These are phyloP conservation scores for Tauraco erythrolophus DNA, from an alignment of 2,113 vertebrate genomes.

Conservation along the genomic window DNA sequence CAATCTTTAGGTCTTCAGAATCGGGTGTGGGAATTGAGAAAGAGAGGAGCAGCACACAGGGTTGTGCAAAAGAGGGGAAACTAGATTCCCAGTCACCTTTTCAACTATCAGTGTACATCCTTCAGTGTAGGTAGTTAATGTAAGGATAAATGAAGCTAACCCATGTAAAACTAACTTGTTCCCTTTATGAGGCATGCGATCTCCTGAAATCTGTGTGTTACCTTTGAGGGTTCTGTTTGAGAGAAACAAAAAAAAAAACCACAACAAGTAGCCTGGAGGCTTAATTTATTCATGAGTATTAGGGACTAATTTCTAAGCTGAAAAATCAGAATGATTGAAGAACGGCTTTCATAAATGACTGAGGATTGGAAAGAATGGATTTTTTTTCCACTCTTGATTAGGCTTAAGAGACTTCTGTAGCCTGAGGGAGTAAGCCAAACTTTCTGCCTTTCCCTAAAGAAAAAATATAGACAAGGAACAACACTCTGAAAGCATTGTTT, in stretches of 20 bases:
- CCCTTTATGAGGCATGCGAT: not conserved
- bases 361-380: not conserved
- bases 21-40: not conserved
- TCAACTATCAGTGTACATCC: accelerated
- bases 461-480: not conserved
- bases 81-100: not conserved
- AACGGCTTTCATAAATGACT: accelerated
- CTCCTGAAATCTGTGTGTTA: not conserved
- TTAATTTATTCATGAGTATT: not conserved
- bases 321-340: not conserved
- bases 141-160: not conserved
- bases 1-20: not conserved
- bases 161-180: not conserved
- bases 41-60: not conserved
- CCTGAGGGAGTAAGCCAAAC: not conserved
- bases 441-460: not conserved
- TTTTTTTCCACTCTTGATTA: not conserved
- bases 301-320: not conserved
- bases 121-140: not conserved
- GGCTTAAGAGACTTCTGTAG: not conserved
- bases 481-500: not conserved
- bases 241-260: not conserved
- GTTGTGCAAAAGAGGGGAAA: not conserved
- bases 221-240: not conserved
- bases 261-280: not conserved